Base-by-base conservation (phyloP, 2,888 invertebrate genomes). In the Drosophila macrothrix region DNA sequence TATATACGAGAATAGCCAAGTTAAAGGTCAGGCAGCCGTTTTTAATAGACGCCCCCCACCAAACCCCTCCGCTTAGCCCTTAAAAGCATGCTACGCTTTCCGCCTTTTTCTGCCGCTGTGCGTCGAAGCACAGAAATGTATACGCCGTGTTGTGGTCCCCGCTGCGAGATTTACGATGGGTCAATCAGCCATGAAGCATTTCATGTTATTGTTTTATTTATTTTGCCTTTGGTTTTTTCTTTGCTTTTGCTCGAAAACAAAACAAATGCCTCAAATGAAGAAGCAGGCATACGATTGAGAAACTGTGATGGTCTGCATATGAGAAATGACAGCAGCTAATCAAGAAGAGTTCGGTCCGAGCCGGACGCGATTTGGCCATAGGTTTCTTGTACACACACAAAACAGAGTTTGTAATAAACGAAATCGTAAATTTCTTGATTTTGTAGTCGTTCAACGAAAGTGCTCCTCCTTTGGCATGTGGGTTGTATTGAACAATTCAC, bases 81-180 rank as follows among this genome's bases (percentile, higher is more conserved):
- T 43, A 69, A 68, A 72, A 70, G 59, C 39, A 62, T 58, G 71
- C 81, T 75, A 72, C 56, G 25, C 31, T 60, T 69, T 56, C 55
- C 35, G 68, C 59, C 58, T 60, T 72, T 61, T 72, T 74, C 63
- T 67, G 61, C 58, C 55, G 33, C 64, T 67, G 62, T 58, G 69
- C 71, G 52, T 50, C 52, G 70, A 59, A 60, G 69, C 83, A 39
- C 41, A 50, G 43, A 52, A 54, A 41, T 67, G 70, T 70, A 84
- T 86, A 84, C 82, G 74, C 70, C 73, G 63, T 77, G 61, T 83
- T 77, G 61, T 83, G 67, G 37, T 52, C 56, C 78, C 76, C 66
- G 78, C 78, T 76, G 88, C 61, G 78, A 88, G 88, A 85, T 85
- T 85, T 89, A 85, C 85, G 85, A 85, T 72, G 85, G 86, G 85